A percentile compares a stretch with the other conserved stretches of the same genome.
Evolutionary conservation across 2,888 invertebrate genomes (phyloP).

Genomic region (Embidobia sp.): DNA sequence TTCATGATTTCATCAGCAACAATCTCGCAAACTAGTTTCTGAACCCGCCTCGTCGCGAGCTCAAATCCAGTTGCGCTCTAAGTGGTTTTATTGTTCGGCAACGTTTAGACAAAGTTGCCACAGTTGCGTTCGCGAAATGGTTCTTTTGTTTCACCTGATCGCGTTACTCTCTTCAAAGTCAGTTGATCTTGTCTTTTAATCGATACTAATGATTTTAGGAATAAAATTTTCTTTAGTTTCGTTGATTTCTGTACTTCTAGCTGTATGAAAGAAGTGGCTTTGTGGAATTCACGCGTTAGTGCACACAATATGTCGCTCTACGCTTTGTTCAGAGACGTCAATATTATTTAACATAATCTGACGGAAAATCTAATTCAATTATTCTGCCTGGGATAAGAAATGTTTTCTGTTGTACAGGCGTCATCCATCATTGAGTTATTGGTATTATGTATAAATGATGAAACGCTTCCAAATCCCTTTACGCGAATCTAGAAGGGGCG

Average conservation of each 20-base stretch:
- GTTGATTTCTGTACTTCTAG: too few relatives aligned
- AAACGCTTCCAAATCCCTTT: constrained; percentile 37
- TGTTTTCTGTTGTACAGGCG: constrained; percentile 31
- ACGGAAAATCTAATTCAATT: constrained; percentile 44
- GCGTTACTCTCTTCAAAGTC: too few relatives aligned
- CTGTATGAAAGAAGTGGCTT: too few relatives aligned
- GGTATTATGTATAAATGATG: constrained; percentile 56
- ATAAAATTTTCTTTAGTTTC: too few relatives aligned
- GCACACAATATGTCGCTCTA: too few relatives aligned
- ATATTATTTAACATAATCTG: constrained; percentile 15
- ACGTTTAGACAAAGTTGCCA: background rate
- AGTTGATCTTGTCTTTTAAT: too few relatives aligned
- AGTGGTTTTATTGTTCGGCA: constrained; percentile 15
- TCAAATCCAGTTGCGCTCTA: constrained; percentile 1
- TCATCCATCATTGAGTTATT: constrained; percentile 58
- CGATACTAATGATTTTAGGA: too few relatives aligned
- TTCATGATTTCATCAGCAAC: constrained; percentile 35
- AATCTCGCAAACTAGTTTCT: constrained; percentile 14
- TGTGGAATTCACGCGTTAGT: too few relatives aligned
- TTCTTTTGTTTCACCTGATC: constrained; percentile 7
- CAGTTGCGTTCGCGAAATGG: background rate
- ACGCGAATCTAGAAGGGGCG: constrained; percentile 31
- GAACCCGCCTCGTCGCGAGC: background rate
- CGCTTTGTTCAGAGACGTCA: background rate
- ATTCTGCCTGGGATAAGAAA: constrained; percentile 32